A percentile compares a stretch with the other conserved stretches of the same genome.
Conservation (phyloP, 2,797 vertebrate genomes). For the Vireo griseus region DNA sequence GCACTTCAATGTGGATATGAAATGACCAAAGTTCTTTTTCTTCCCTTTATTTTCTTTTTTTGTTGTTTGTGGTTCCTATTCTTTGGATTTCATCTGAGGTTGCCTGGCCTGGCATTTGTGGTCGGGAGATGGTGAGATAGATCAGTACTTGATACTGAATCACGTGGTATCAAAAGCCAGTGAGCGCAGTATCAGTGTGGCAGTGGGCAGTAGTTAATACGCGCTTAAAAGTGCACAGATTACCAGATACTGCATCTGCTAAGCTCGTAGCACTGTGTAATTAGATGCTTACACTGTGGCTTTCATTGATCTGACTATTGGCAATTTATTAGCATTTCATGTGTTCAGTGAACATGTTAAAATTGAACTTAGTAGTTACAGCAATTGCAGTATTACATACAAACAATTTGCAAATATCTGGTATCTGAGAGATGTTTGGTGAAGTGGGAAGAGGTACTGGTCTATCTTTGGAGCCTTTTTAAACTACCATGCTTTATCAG, state of each 20-base stretch:
- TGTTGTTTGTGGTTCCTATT: slow-evolving; percentile 78
- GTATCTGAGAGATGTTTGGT: slow-evolving; percentile 75
- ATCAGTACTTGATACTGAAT: slow-evolving; percentile 81
- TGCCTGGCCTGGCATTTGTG: slow-evolving; percentile 82
- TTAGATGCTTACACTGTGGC: background rate
- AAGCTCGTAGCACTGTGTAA: background rate
- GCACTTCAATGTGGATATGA: slow-evolving; percentile 88
- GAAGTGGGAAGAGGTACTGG: slow-evolving; percentile 75
- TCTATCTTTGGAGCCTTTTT: slow-evolving; percentile 84
- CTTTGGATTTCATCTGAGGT: slow-evolving; percentile 86
- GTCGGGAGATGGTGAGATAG: slow-evolving; percentile 79
- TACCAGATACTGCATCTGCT: slow-evolving; percentile 75
- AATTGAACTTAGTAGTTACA: background rate
- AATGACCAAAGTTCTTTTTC: slow-evolving; percentile 77
- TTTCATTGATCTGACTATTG: slow-evolving; percentile 16
- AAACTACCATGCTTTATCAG: slow-evolving; percentile 63
- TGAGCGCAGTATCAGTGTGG: slow-evolving; percentile 70
- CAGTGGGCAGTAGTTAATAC: slow-evolving; percentile 58
- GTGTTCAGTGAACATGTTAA: background rate
- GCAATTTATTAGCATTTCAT: slow-evolving; percentile 4
- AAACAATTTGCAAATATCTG: slow-evolving; percentile 74
- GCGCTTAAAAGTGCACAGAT: slow-evolving; percentile 66
- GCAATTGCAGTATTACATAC: background rate
- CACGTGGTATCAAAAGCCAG: slow-evolving; percentile 59
- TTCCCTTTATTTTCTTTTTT: slow-evolving; percentile 73